Evolutionary conservation across 1,140 invertebrate genomes (phyloP).

Genomic region (Holcopasites calliopsidis): DNA sequence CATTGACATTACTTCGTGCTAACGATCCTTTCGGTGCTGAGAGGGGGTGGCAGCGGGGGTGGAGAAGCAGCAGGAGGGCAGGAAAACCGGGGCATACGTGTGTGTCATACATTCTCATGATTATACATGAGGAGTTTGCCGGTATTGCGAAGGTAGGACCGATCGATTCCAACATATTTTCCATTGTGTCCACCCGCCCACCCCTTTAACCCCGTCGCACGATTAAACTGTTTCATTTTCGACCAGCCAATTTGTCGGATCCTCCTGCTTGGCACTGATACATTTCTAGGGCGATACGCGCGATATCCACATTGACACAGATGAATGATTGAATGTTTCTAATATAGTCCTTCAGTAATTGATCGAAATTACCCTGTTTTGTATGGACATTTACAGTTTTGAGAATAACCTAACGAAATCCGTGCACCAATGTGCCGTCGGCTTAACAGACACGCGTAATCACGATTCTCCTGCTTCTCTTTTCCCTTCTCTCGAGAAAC

Average conservation of each 20-base stretch:
- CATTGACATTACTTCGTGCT: conserved; percentile 70
- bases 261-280: no score
- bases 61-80: conserved; percentile 28
- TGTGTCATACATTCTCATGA: conserved; percentile 73
- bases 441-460: background rate
- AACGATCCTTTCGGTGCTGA: conserved; percentile 71
- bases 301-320: no score
- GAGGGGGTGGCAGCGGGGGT: conserved; percentile 10
- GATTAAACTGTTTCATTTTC: no score
- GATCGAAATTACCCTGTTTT: no score
- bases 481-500: background rate
- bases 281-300: no score
- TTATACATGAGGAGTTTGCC: conserved; percentile 71
- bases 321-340: no score
- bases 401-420: background rate
- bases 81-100: conserved; percentile 64
- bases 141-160: conserved; percentile 63
- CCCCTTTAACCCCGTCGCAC: background rate
- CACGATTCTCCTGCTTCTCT: background rate
- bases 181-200: conserved; percentile 5
- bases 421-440: background rate
- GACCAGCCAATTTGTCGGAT: no score
- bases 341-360: no score
- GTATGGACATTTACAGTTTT: no score
- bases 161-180: conserved; percentile 70